Evolutionary conservation across 2,113 vertebrate species (phyloP).

Genomic region (Maccullochella peelii): DNA sequence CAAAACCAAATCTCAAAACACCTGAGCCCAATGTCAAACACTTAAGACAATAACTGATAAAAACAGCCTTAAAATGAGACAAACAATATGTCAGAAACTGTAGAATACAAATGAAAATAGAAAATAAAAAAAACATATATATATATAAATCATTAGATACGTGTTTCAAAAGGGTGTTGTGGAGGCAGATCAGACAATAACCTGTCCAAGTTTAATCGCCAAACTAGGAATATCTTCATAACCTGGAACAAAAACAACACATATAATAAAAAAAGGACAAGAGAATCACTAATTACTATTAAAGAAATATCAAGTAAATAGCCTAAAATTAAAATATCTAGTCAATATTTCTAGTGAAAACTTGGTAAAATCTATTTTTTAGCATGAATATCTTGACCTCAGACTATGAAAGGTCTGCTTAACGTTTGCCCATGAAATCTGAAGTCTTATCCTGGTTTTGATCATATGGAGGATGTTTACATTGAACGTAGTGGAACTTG

Average conservation of each 20-base stretch:
- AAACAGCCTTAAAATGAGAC: no score
- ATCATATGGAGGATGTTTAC: background rate
- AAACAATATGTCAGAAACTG: no score
- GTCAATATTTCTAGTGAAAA: background rate
- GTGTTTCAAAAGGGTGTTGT: background rate
- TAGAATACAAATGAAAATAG: background rate
- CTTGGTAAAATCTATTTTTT: background rate
- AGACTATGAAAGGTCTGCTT: background rate
- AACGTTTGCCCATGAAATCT: background rate
- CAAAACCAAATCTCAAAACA: background rate
- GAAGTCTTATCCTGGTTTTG: background rate
- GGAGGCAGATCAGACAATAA: background rate
- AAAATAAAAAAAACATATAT: no score
- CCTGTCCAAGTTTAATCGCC: background rate
- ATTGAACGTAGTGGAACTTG: no score
- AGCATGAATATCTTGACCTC: background rate
- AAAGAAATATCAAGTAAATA: no score
- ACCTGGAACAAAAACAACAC: background rate
- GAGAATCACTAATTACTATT: background rate
- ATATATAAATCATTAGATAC: no score
- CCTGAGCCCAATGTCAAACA: background rate
- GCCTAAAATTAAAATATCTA: background rate
- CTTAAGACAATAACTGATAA: no score
- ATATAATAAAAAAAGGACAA: background rate
- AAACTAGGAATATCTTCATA: background rate